These are phyloP conservation scores for Augochlorella aurata DNA, from an alignment of 2,888 invertebrate species.

Conservation along the genomic window DNA sequence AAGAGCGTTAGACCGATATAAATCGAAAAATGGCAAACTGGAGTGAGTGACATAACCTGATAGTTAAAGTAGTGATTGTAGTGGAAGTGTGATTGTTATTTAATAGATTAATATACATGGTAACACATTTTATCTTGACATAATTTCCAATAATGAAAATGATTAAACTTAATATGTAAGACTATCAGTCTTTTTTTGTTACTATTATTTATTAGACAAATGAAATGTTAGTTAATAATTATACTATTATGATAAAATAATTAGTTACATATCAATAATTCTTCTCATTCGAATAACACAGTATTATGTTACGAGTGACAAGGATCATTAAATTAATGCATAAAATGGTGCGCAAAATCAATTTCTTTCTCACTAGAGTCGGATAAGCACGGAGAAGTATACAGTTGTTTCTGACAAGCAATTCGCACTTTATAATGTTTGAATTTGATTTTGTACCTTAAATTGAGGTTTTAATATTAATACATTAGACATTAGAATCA, in stretches of 20 bases:
- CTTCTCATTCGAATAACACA: background rate
- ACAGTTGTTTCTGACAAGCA: background rate
- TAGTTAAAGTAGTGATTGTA: background rate
- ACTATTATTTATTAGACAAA: background rate
- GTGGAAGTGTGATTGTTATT: background rate
- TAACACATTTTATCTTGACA: background rate
- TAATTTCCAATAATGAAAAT: background rate
- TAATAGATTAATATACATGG: background rate
- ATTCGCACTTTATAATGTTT: background rate
- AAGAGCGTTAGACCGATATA: background rate
- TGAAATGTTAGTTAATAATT: background rate
- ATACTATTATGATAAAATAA: background rate
- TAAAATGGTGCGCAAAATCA: background rate
- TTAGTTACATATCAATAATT: background rate
- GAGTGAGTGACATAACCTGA: background rate
- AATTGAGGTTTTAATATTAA: background rate
- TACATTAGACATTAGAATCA: background rate
- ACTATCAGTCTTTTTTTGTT: background rate
- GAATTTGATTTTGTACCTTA: background rate
- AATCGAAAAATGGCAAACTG: background rate
- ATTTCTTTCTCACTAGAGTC: background rate
- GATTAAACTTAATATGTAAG: background rate
- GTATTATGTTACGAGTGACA: background rate
- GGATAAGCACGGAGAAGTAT: background rate
- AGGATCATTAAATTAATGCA: background rate